phyloP scores from a whole-genome alignment of 2,888 invertebrate species.

The Drosophila fungiperda region DNA sequence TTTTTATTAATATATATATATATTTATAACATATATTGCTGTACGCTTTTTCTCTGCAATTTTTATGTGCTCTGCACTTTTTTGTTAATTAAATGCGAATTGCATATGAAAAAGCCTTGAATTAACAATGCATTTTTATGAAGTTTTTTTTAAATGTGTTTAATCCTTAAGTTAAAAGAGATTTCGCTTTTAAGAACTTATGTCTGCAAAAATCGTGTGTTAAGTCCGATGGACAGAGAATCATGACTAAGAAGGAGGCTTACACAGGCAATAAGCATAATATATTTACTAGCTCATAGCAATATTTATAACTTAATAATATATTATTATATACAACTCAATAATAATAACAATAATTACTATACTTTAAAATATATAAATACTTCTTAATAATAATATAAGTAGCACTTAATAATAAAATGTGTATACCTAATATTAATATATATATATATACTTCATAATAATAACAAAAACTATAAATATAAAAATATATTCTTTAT shows the following conservation, averaged over 20 bases:
- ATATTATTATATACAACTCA: no score
- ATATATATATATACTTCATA: no score
- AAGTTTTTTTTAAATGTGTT: conserved; percentile 34
- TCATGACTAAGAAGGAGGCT: no score
- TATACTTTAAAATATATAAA: neutral
- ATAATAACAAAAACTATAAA: no score
- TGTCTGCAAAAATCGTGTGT: neutral
- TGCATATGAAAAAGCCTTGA: conserved; percentile 31
- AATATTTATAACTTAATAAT: no score
- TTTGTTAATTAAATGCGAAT: conserved; percentile 47
- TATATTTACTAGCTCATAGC: no score
- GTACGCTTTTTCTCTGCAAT: conserved; percentile 20
- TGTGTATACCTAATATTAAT: no score
- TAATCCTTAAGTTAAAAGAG: conserved; percentile 38
- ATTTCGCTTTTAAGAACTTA: conserved; percentile 5
- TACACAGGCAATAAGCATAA: no score
- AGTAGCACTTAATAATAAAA: no score
- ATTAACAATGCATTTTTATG: conserved; percentile 37
- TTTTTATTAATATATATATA: conserved; percentile 24
- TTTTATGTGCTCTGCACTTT: conserved; percentile 4
- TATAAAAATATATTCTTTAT: no score
- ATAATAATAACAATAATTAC: neutral
- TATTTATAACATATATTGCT: conserved; percentile 29
- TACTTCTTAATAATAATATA: no score
- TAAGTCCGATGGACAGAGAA: neutral